Evolutionary conservation across 1,140 invertebrate genomes (phyloP), one percentile per base, ranked within the genome.

Genomic region (Heliconius hewitsoni): DNA sequence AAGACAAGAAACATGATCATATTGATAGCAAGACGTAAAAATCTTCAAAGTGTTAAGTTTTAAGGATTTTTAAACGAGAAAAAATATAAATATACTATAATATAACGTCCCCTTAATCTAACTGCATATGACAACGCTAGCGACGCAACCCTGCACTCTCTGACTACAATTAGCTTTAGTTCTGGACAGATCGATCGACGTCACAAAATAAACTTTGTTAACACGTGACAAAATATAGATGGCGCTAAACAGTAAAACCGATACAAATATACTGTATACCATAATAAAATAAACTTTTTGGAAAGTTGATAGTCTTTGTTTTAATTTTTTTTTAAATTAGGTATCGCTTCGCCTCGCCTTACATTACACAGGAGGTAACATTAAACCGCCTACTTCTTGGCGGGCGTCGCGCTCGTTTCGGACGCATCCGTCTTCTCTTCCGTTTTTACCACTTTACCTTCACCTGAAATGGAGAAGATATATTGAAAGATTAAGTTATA

Each of bases 371-470:
- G 13, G 42, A 16, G 16, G 50, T 19, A 52, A 52, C 18, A 52
- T 52, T 19, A 19, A 18, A 52, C 19, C 4, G 60, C 3, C 60
- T 30, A 66, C 60, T 66, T 66, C 60, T 91, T 92, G 27, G 77
- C 82, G 73, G 73, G 60, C 60, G 27, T 55, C 52, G 87, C 76
- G 74, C 80, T 81, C 60, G 60, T 86, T 57, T 92, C 91, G 9
- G 91, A 85, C 8, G 89, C 89, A 84, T 94, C 94, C 84, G 86
- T 85, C 74, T 94, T 95, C 73, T 94, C 94, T 72, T 95, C 94
- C 27, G 93, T 95, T 83, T 95, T 95, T 3, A 93, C 91, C 66
- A 95, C 91, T 77, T 95, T 95, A 50, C 93, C 93, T 72, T 95
- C 94, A 79, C 93, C 94, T 95, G 88, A 3, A 46, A 76, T 95